Evolutionary conservation across 1,140 invertebrate species (phyloP), one percentile per base, ranked within the genome.

Genomic region (Papilio helenus): DNA sequence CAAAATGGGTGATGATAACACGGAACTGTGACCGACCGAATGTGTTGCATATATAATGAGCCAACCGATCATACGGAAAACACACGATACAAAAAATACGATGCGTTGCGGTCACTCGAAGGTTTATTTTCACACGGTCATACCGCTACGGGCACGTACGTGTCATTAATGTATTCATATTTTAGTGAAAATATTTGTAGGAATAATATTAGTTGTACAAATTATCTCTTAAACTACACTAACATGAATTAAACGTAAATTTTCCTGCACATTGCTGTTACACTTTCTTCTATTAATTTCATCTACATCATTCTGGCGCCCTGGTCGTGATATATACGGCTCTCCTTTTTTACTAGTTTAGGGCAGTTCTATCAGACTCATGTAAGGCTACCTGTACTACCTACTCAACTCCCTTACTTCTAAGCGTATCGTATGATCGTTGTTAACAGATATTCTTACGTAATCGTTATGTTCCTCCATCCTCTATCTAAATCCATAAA

Each of bases 1-100:
- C 34, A 39, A 39, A 39, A 39, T 39, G 34, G 34, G 18, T 49
- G 44, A 14, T 46, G 46, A 49, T 8, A 55, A 55, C 51, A 10
- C 51, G 51, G 51, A 55, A 55, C 61, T 61, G 58, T 68, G 26
- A 34, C 26, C 61, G 61, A 34, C 61, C 23, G 23, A 29, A 29
- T 68, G 61, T 23, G 58, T 26, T 68, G 61, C 34, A 68, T 68
- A 16, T 68, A 26, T 68, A 68, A 68, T 68, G 61, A 68, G 26
- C 61, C 12, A 68, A 68, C 61, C 26, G 61, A 68, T 68, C 61
- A 68, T 68, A 68, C 26, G 26, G 26, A 68, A 68, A 68, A 68
- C 61, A 29, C 14, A 68, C 61, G 61, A 68, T 16, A 68, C 26
- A 34, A 26, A 68, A n/a, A 29, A 68, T 68, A 68, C 26, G 14